Evolutionary conservation across 1,140 invertebrate species (phyloP), one percentile per base, ranked within the genome.

Genomic region (Drosophila biarmipes): DNA sequence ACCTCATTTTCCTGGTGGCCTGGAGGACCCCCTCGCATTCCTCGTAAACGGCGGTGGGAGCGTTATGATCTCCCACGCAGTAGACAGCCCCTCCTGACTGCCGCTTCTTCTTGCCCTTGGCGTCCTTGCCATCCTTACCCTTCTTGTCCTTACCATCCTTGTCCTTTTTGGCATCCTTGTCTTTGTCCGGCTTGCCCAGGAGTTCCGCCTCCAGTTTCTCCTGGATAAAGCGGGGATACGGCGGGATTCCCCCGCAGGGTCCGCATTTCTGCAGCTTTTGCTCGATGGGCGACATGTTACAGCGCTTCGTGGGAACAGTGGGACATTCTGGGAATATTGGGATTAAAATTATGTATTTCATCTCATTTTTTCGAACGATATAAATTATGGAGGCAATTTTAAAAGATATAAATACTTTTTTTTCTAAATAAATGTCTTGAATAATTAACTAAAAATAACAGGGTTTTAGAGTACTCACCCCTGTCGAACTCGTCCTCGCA

Each of bases 401-500:
- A n/a, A n/a, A n/a, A 21, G 4, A 21, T 21, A 21, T 2, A 21
- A 21, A 2, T 21, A 4, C 2, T 21, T 21, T 21, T 4, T 4
- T 21, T 21, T 21, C 4, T 2, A 21, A 21, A 21, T 21, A 21
- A 21, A 21, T 21, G 21, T 21, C 4, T 21, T 21, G 21, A 21
- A 21, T 21, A 21, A 21, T 21, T 1, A 21, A 21, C 10, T 11
- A 21, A n/a, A n/a, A n/a, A n/a, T n/a, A n/a, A n/a, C n/a, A 21
- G 17, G 17, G 4, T 43, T n/a, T n/a, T n/a, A n/a, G 1, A 5
- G 0, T 1, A 15, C 71, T 73, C 38, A 90, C 85, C 77, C 37
- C 85, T 79, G 43, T 90, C 85, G n/a, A 90, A 90, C 17, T 85
- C 80, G 38, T 90, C 86, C 48, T 90, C 86, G 14, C 90, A 89